Percentiles rank a stretch among this genome's conserved stretches.
Conservation (phyloP, 2,888 invertebrate species). For the Halictus ligatus region DNA sequence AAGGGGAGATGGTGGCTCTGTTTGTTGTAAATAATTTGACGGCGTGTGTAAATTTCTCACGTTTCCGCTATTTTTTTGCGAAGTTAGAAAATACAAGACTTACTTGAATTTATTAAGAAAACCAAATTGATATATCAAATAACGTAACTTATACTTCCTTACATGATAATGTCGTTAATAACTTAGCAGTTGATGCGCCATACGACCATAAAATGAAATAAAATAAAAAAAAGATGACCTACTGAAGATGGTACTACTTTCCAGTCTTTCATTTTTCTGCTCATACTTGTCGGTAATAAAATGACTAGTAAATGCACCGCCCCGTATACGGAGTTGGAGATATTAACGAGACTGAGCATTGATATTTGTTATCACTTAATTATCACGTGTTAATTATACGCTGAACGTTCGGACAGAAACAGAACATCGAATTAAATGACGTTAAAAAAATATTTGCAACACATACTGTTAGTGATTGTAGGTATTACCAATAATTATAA, state of each 20-base stretch:
- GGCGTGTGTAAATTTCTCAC: neutral
- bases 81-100: neutral
- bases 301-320: neutral
- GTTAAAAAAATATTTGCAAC: neutral
- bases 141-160: too few relatives aligned
- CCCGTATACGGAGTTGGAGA: neutral
- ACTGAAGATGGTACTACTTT: neutral
- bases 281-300: neutral
- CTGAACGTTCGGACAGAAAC: neutral
- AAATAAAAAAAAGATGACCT: too few relatives aligned
- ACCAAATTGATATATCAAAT: too few relatives aligned
- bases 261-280: neutral
- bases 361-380: constrained; percentile 19
- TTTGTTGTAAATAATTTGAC: neutral
- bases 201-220: too few relatives aligned
- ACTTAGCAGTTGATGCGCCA: too few relatives aligned
- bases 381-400: neutral
- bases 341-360: neutral
- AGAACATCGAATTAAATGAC: neutral
- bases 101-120: too few relatives aligned
- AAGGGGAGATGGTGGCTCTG: neutral
- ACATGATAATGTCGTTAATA: too few relatives aligned
- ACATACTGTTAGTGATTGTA: neutral
- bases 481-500: neutral
- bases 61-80: neutral